A percentile compares a stretch with the other conserved stretches of the same genome.
Conservation (phyloP, 2,888 invertebrate species). For the Atethmia centrago region DNA sequence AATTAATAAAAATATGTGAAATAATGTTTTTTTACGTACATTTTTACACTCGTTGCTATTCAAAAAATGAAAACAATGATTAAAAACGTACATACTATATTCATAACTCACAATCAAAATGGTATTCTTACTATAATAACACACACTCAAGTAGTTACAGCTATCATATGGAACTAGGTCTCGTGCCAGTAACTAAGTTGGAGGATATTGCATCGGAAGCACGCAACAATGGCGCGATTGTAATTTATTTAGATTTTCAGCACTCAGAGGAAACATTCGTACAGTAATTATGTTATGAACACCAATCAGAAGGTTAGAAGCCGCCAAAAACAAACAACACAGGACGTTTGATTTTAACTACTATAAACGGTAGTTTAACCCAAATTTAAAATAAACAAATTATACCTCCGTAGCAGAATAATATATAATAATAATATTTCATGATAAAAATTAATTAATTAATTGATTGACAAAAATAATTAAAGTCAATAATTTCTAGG, state of each 20-base stretch:
- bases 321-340: constrained; percentile 50
- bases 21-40: background rate
- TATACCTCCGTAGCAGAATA: background rate
- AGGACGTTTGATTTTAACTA: constrained; percentile 58
- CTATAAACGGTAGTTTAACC: constrained; percentile 42
- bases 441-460: no score
- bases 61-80: background rate
- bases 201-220: constrained; percentile 73
- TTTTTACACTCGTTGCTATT: background rate
- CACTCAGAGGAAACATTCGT: constrained; percentile 58
- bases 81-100: background rate
- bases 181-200: constrained; percentile 52
- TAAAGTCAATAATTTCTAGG: background rate
- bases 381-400: constrained; percentile 49
- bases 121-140: constrained; percentile 22
- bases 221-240: constrained; percentile 67
- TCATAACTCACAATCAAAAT: background rate
- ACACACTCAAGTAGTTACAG: constrained; percentile 26
- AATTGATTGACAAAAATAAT: no score
- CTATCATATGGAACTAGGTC: constrained; percentile 65
- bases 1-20: background rate
- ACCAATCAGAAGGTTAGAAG: constrained; percentile 57
- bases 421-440: no score
- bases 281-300: constrained; percentile 58
- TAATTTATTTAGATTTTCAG: constrained; percentile 66